phyloP scores from a whole-genome alignment of 2,888 invertebrate genomes.

The Drosophila anceps region DNA sequence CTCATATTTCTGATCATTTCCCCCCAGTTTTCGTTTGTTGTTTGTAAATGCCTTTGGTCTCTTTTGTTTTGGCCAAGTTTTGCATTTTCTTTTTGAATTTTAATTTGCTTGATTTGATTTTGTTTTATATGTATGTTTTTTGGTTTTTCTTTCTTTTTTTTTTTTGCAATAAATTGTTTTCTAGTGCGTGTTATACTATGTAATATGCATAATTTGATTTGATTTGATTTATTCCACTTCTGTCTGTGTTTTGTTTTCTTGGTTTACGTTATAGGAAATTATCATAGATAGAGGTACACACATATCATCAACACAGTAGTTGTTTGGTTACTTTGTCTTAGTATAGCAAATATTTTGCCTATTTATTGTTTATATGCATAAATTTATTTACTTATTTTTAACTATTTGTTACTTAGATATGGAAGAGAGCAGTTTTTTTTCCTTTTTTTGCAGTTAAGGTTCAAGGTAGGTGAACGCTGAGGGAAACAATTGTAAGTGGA shows the following conservation, averaged over 20 bases:
- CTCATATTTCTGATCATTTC: slow-evolving; percentile 21
- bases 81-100: slow-evolving; percentile 40
- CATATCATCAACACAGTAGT: slow-evolving; percentile 59
- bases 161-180: slow-evolving; percentile 37
- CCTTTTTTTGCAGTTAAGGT: slow-evolving; percentile 12
- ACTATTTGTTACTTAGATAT: slow-evolving; percentile 44
- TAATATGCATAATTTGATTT: slow-evolving; percentile 69
- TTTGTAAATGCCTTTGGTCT: slow-evolving; percentile 71
- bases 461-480: slow-evolving; percentile 3
- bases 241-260: slow-evolving; percentile 2
- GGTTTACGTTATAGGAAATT: slow-evolving; percentile 48
- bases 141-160: slow-evolving; percentile 3
- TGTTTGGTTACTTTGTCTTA: slow-evolving; percentile 37
- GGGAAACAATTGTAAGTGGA: background rate
- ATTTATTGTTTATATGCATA: slow-evolving; percentile 36
- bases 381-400: slow-evolving; percentile 43
- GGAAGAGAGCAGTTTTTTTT: slow-evolving; percentile 62
- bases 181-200: slow-evolving; percentile 37
- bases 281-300: slow-evolving; percentile 72
- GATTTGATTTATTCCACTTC: slow-evolving; percentile 46
- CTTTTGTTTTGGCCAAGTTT: slow-evolving; percentile 63
- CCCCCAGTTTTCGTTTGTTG: slow-evolving; percentile 7
- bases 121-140: slow-evolving; percentile 3
- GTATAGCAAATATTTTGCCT: slow-evolving; percentile 53
- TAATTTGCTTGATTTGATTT: slow-evolving; percentile 16